phyloP scores from a whole-genome alignment of 2,797 vertebrate species.

The Dicrostonyx torquatus region DNA sequence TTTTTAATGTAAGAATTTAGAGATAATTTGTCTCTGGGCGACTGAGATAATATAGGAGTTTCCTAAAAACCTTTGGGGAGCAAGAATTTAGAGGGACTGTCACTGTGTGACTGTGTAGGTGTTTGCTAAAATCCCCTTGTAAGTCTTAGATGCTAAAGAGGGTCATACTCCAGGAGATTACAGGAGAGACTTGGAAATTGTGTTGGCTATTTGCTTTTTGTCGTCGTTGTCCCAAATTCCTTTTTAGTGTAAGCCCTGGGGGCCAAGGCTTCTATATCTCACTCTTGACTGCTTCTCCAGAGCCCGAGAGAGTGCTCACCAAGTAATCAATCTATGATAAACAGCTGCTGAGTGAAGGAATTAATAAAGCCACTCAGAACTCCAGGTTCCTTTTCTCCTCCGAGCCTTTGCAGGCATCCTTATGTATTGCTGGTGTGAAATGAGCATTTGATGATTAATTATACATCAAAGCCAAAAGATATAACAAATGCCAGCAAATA shows the following conservation, averaged over 20 bases:
- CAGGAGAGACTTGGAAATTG: neutral
- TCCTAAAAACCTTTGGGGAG: neutral
- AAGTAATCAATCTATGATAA: neutral
- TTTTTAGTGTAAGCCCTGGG: neutral
- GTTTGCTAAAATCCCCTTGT: neutral
- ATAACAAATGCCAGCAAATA: neutral
- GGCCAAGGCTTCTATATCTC: accelerated
- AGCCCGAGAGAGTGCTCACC: neutral
- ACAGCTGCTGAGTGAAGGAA: neutral
- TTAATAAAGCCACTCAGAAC: neutral
- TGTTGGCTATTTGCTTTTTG: neutral
- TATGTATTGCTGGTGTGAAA: neutral
- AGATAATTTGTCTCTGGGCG: neutral
- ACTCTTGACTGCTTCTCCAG: neutral
- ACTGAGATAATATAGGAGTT: neutral
- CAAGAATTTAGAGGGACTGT: neutral
- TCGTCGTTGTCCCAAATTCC: neutral
- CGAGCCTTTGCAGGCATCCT: neutral
- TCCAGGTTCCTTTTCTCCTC: neutral
- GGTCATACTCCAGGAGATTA: neutral
- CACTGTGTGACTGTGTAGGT: neutral
- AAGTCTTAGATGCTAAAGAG: too few relatives aligned
- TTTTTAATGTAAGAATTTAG: neutral
- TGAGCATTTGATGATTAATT: neutral
- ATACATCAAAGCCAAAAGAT: constrained; percentile 6